A percentile compares a stretch with the other conserved stretches of the same genome.
phyloP scores from a whole-genome alignment of 1,140 invertebrate genomes.

The Zelostemma sp. region DNA sequence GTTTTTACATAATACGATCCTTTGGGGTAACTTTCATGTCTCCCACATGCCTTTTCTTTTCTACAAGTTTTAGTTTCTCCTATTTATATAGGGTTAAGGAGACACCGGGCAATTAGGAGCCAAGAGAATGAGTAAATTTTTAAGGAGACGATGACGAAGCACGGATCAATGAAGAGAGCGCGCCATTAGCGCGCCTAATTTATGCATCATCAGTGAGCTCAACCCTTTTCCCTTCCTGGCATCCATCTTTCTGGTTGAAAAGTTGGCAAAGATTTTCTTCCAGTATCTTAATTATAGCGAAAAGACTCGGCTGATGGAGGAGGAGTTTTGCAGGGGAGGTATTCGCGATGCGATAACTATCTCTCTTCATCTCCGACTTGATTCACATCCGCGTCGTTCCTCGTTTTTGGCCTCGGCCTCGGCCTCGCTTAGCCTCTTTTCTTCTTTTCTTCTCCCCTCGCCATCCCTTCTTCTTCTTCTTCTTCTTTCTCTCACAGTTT shows the following conservation, averaged over 20 bases:
- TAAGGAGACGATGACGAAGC: constrained; percentile 32
- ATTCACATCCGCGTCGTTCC: constrained; percentile 18
- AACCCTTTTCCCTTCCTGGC: constrained; percentile 62
- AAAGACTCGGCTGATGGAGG: constrained; percentile 16
- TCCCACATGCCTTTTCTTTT: too few species aligned
- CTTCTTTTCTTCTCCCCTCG: too few species aligned
- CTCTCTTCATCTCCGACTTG: background rate
- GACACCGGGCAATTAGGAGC: background rate
- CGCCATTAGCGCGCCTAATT: constrained; percentile 63
- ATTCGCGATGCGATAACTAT: constrained; percentile 42
- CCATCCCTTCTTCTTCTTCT: background rate
- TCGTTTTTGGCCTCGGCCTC: constrained; percentile 29
- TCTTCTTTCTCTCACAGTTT: constrained; percentile 16
- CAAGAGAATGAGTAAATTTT: background rate
- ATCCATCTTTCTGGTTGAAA: constrained; percentile 63
- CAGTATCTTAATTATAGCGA: constrained; percentile 59
- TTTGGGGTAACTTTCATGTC: too few species aligned
- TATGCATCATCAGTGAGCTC: constrained; percentile 60
- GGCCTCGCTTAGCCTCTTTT: too few species aligned
- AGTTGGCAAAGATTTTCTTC: constrained; percentile 57
- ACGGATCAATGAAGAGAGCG: constrained; percentile 43
- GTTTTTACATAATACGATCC: too few species aligned
- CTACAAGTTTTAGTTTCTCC: too few species aligned
- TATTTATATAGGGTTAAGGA: too few species aligned
- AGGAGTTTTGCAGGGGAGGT: constrained; percentile 35